Conservation (phyloP, 2,797 vertebrate species). For the Oreortyx pictus region DNA sequence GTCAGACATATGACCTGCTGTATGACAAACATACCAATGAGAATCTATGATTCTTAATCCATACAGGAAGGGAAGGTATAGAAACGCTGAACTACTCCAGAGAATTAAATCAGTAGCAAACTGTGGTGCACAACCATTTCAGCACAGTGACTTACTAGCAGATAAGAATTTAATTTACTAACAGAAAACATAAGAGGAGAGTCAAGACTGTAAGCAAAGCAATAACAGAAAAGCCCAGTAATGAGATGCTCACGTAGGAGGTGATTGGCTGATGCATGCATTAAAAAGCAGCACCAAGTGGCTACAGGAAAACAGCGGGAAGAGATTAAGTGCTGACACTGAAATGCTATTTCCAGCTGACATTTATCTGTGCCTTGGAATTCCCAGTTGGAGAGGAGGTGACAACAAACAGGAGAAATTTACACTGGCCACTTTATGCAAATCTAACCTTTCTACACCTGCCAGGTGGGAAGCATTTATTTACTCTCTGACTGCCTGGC, state of each 20-base stretch:
- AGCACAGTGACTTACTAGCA: not conserved
- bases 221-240: not conserved
- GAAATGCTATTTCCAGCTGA: constrained; percentile 57
- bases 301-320: not conserved
- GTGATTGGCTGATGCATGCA: not conserved
- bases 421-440: constrained; percentile 30
- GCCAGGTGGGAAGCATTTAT: constrained; percentile 25
- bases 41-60: not conserved
- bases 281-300: constrained; percentile 4
- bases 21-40: not conserved
- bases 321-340: constrained; percentile 23
- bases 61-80: not conserved
- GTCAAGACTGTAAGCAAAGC: not conserved
- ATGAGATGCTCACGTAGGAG: not conserved
- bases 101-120: not conserved
- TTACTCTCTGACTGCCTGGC: not conserved
- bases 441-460: constrained; percentile 68
- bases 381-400: constrained; percentile 8
- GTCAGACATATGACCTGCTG: not conserved
- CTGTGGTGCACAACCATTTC: not conserved
- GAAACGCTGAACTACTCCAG: not conserved
- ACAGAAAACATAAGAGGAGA: not conserved
- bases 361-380: constrained; percentile 55
- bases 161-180: constrained; percentile 9
- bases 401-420: constrained; percentile 55